phyloP scores from a whole-genome alignment of 2,888 invertebrate species.

The Mechanitis messenoides region DNA sequence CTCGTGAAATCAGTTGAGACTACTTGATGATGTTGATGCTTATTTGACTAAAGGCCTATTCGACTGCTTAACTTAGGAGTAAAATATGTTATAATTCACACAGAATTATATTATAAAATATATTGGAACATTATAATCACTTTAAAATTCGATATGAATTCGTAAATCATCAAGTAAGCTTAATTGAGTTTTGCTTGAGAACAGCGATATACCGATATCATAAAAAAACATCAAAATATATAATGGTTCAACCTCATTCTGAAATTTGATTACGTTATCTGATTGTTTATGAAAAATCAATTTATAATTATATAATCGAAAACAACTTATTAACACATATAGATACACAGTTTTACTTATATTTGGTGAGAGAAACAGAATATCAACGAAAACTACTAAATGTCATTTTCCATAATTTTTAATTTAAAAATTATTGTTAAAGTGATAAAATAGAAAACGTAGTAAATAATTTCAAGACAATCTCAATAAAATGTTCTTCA shows the following conservation, averaged over 20 bases:
- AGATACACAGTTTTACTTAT: not conserved
- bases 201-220: no score
- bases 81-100: no score
- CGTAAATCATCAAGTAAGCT: conserved; percentile 1
- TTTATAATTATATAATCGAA: not conserved
- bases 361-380: not conserved
- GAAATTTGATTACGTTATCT: no score
- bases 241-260: no score
- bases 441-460: not conserved
- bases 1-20: not conserved
- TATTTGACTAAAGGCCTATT: no score
- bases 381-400: not conserved
- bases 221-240: no score
- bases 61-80: no score
- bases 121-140: no score
- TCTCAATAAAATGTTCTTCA: not conserved
- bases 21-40: conserved; percentile 1
- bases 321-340: not conserved
- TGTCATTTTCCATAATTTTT: not conserved
- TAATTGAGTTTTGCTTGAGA: not conserved
- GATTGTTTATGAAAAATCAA: no score
- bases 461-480: not conserved
- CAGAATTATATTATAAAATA: no score
- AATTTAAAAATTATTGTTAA: not conserved
- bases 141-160: not conserved